Base-by-base conservation (phyloP, 2,797 vertebrate genomes). In the Typhlichthys subterraneus region DNA sequence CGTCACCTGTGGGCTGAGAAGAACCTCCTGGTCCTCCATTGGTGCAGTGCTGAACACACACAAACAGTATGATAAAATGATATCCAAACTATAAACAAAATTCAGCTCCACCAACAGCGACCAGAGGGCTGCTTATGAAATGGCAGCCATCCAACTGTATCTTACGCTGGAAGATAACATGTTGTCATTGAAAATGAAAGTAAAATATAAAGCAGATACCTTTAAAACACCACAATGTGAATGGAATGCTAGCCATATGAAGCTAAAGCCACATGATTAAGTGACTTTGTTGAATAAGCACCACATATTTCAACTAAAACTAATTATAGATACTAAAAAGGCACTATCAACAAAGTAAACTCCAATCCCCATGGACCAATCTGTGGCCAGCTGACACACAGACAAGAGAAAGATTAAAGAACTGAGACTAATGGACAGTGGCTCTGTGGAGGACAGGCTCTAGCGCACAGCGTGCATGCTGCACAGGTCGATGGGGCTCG, bases 1-100 rank as follows among this genome's bases (percentile, higher is more conserved):
- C 0, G 93, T 95, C 53, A 97, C 94, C 29, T 94, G 93, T 0
- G 96, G 95, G 59, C 96, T 94, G 77, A 98, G 74, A 14, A 96
- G 93, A 65, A 97, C 92, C 82, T 95, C 95, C 0, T 90, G 71
- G 57, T 91, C 93, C 45, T 96, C 95, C 63, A 96, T 95, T 0
- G 92, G 89, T 76, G 90, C 85, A 23, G 75, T 3, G 1, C 90
- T 91, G 83, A 7, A 53, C 50, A 52, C 47, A 58, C 54, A 52
- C 33, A 65, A 3, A 54, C 50, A 59, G 33, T 38, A 38, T 6
- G 8, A 2, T 38, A 38, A 38, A 9, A 38, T 38, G 7, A 9
- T 9, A 38, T 38, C 1, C 33, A 38, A 38, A 38, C 33, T 6
- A 38, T 38, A 38, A 29, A 29, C 23, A 29, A 29, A 29, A 7